Conservation (phyloP, 1,140 invertebrate genomes). For the Eupristina koningsbergeri region DNA sequence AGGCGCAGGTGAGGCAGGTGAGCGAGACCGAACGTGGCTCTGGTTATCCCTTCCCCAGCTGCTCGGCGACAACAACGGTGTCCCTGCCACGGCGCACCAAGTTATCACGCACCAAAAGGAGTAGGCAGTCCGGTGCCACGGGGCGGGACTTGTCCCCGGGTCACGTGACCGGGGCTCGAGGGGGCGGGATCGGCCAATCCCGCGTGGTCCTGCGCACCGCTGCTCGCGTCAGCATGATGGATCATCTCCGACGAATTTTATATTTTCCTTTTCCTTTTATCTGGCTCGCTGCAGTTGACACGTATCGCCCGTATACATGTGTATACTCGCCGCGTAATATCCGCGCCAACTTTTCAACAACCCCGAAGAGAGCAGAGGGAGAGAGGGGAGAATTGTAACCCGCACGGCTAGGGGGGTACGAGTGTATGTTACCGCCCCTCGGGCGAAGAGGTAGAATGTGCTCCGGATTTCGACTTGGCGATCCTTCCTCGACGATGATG, state of each 20-base stretch:
- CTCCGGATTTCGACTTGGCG: not conserved
- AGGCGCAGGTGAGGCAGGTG: conserved; percentile 67
- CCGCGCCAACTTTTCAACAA: conserved; percentile 58
- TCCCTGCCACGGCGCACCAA: not conserved
- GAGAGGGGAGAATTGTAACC: conserved; percentile 2
- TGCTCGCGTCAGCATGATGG: conserved; percentile 69
- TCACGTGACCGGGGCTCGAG: conserved; percentile 61
- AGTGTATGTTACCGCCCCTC: conserved; percentile 14
- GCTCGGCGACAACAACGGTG: not conserved
- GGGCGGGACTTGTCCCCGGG: conserved; percentile 53
- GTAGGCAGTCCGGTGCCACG: conserved; percentile 23
- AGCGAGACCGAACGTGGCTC: conserved; percentile 52
- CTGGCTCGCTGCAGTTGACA: conserved; percentile 72
- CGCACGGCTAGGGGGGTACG: not conserved
- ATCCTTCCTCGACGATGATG: conserved; percentile 50
- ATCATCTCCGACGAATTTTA: conserved; percentile 68
- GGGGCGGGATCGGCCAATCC: conserved; percentile 68
- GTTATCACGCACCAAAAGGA: conserved; percentile 1
- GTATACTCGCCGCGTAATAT: conserved; percentile 49
- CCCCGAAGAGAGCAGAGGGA: conserved; percentile 31
- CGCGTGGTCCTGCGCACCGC: conserved; percentile 56
- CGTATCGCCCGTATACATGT: conserved; percentile 56
- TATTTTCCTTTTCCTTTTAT: conserved; percentile 69
- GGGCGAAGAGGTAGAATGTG: not conserved
- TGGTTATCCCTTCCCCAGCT: not conserved